Percentiles rank a stretch among this genome's conserved stretches.
Conservation (phyloP, 2,888 invertebrate species). For the Dorcus hopei region DNA sequence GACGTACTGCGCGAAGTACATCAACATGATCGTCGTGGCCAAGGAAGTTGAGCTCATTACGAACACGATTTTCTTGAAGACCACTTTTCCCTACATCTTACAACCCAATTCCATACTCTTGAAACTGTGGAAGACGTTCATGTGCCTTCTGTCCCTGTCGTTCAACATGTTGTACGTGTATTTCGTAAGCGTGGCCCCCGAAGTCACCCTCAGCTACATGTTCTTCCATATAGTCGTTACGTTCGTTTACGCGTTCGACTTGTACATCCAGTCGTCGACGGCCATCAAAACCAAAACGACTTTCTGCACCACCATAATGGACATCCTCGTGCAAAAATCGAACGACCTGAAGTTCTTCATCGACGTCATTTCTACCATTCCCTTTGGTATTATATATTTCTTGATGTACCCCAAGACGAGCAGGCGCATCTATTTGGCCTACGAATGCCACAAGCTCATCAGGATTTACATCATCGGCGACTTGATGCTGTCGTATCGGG, state of each 20-base stretch:
- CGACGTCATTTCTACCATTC: conserved; percentile 23
- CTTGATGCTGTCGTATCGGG: too few relatives aligned
- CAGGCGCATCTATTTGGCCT: neutral
- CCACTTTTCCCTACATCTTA: conserved; percentile 29
- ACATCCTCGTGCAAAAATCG: conserved; percentile 16
- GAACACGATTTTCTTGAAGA: conserved; percentile 27
- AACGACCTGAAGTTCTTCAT: conserved; percentile 19
- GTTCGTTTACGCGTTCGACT: conserved; percentile 24
- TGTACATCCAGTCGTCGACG: conserved; percentile 29
- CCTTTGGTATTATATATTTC: conserved; percentile 17
- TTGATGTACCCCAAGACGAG: conserved; percentile 6
- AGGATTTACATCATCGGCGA: conserved; percentile 10
- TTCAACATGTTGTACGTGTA: conserved; percentile 38
- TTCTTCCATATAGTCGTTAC: conserved; percentile 13
- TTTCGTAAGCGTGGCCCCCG: conserved; percentile 14
- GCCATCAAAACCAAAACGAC: conserved; percentile 26
- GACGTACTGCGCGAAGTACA: conserved; percentile 17
- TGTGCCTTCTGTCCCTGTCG: conserved; percentile 15
- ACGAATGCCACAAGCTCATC: conserved; percentile 9
- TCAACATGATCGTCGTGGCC: conserved; percentile 24
- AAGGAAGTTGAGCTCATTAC: conserved; percentile 23
- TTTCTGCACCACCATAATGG: conserved; percentile 18
- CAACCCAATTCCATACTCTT: conserved; percentile 30
- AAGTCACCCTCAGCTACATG: conserved; percentile 7
- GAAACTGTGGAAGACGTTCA: conserved; percentile 23